Evolutionary conservation across 1,140 invertebrate genomes (phyloP), one percentile per base, ranked within the genome.

Genomic region (Phenacoccus solenopsis): DNA sequence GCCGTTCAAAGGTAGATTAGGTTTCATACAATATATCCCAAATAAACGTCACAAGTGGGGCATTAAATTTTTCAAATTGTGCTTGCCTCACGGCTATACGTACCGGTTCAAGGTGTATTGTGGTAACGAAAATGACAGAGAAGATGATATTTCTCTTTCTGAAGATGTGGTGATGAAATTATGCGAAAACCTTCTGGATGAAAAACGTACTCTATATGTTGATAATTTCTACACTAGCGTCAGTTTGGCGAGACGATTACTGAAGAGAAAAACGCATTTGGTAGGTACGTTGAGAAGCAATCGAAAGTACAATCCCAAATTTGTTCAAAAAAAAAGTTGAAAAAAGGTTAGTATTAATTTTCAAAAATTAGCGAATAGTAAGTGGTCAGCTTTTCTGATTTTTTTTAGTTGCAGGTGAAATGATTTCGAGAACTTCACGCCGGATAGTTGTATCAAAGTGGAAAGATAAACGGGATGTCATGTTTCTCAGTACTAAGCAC

Each of bases 21-120:
- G 38, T 21, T 77, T 80, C 67, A 76, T 75, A 38, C 78, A 80
- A 70, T 82, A 81, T 72, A 78, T 79, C 27, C 76, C 78, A 20
- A 75, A 74, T 25, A 80, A 80, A 72, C 73, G 73, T 35, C 73
- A 78, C 67, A 75, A 76, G 70, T 80, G 78, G 73, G 76, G 78
- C n/a, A 72, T 80, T 21, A 80, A 79, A 74, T 64, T 77, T 22
- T 80, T 75, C 70, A 77, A 75, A 70, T 70, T 82, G 10, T 77
- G 75, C 70, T 68, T 71, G 64, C 59, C 73, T 59, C 67, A 72
- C 70, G 74, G 76, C 13, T 74, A 78, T 72, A 73, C 73, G 21
- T 74, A 71, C 68, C 71, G 72, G 72, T 21, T 74, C 68, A 72
- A 75, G 75, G 69, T 76, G 73, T 76, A 76, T 76, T 56, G 59